Base-by-base conservation (phyloP, 2,888 invertebrate genomes). In the Darwinula stevensoni region DNA sequence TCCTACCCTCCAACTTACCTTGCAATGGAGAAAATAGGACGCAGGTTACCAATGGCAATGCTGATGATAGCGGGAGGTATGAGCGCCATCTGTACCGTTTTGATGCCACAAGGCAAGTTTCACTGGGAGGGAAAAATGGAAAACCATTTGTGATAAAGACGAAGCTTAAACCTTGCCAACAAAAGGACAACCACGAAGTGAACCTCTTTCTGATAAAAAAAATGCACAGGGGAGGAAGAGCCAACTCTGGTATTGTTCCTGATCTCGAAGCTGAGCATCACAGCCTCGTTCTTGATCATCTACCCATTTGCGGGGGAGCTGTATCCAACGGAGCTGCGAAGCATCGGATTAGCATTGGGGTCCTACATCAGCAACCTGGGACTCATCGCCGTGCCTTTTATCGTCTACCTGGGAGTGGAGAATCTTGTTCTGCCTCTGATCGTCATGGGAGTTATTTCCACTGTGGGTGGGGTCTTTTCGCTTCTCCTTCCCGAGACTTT, bases 401-500 rank as follows among this genome's bases (percentile, higher is more conserved):
- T 36, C 13, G 14, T 29, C 4, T 26, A 32, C 27, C 4, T 36
- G 17, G 35, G 22, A 22, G 6, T 22, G n/a, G 22, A 22, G n/a
- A 9, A 18, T 26, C 34, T 16, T 3, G 2, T 17, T 14, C 28
- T 37, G 16, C 37, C 37, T n/a, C 32, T 37, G 18, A 5, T 37
- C 12, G 34, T 37, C 4, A 34, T 37, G 4, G 37, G 37, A n/a
- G 17, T 11, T 12, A 27, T 36, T 4, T 34, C 36, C 6, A 14
- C 36, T 6, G 17, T 37, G 27, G 37, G 30, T 1, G 37, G 32
- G 2, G 26, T 30, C n/a, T 14, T 36, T 11, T 30, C 34, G 4
- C 22, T 37, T n/a, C 16, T 34, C 3, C 26, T 37, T 6, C 37
- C 37, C 4, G 37, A 37, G 31, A 37, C 37, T 4, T 17, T 37